phyloP scores from a whole-genome alignment of 1,140 invertebrate species.

The Heliconius hewitsoni region DNA sequence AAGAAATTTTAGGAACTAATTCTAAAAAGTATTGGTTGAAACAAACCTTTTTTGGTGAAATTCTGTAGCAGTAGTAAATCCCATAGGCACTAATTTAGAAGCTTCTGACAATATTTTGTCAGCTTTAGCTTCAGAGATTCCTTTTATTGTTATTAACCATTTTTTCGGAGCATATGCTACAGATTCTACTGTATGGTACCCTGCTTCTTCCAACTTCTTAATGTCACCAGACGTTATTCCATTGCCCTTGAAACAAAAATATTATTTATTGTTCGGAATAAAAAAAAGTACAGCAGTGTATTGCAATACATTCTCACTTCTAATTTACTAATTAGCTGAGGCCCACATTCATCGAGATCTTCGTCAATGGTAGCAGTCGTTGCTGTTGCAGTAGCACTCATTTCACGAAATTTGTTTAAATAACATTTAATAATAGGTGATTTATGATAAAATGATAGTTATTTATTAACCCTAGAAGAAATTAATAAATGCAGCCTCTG shows the following conservation, averaged over 20 bases:
- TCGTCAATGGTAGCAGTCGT: constrained; percentile 76
- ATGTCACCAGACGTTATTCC: constrained; percentile 95
- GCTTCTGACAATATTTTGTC: constrained; percentile 97
- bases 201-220: constrained; percentile 96
- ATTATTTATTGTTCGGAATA: not conserved
- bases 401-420: constrained; percentile 33
- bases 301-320: constrained; percentile 76
- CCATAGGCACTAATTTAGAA: constrained; percentile 96
- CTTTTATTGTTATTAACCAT: constrained; percentile 93
- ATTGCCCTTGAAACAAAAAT: constrained; percentile 83
- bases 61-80: constrained; percentile 98
- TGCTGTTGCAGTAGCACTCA: constrained; percentile 74
- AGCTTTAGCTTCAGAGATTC: constrained; percentile 98
- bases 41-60: constrained; percentile 93
- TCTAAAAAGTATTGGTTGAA: too few species aligned
- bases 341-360: constrained; percentile 83
- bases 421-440: not conserved
- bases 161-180: constrained; percentile 98
- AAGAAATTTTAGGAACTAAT: too few species aligned
- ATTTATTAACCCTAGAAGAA: not conserved
- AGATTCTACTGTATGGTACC: constrained; percentile 97
- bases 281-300: not conserved
- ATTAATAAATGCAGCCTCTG: not conserved
- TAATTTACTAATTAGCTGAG: constrained; percentile 83
- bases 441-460: not conserved